Evolutionary conservation across 2,888 invertebrate genomes (phyloP).

Genomic region (Standfussiana lucernea): DNA sequence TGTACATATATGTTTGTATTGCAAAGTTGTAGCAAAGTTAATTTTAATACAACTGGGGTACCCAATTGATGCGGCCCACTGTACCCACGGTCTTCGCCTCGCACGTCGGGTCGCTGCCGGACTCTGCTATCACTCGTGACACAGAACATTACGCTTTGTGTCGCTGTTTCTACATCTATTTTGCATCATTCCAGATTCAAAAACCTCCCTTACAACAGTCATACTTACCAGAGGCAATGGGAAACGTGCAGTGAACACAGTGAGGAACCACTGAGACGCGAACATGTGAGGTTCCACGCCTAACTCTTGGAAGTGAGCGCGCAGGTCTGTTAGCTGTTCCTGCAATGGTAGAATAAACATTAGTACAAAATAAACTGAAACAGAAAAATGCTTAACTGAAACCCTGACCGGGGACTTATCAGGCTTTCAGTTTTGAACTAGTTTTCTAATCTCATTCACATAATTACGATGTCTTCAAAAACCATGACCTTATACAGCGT

Average conservation of each 20-base stretch:
- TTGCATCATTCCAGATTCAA: background rate
- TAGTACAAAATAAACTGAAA: too few relatives aligned
- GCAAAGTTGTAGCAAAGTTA: too few relatives aligned
- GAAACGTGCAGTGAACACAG: slow-evolving; percentile 99
- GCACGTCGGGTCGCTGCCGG: background rate
- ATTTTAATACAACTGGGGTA: too few relatives aligned
- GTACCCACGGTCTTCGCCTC: background rate
- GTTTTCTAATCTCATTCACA: too few relatives aligned
- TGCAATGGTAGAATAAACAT: slow-evolving; percentile 72
- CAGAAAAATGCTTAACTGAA: too few relatives aligned
- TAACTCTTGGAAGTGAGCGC: slow-evolving; percentile 95
- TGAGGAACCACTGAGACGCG: slow-evolving; percentile 99
- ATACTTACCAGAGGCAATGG: slow-evolving; percentile 95
- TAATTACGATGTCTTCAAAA: too few relatives aligned
- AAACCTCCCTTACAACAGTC: background rate
- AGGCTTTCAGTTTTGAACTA: too few relatives aligned
- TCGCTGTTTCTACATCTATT: background rate
- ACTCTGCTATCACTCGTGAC: background rate
- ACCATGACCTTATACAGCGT: too few relatives aligned
- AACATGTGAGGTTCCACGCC: slow-evolving; percentile 99
- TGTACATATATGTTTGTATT: too few relatives aligned
- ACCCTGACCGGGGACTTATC: too few relatives aligned
- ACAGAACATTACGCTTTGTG: background rate
- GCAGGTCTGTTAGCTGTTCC: slow-evolving; percentile 95
- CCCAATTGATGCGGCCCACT: too few relatives aligned